Evolutionary conservation across 2,797 vertebrate species (phyloP).

Genomic region (Naso thynnoides): DNA sequence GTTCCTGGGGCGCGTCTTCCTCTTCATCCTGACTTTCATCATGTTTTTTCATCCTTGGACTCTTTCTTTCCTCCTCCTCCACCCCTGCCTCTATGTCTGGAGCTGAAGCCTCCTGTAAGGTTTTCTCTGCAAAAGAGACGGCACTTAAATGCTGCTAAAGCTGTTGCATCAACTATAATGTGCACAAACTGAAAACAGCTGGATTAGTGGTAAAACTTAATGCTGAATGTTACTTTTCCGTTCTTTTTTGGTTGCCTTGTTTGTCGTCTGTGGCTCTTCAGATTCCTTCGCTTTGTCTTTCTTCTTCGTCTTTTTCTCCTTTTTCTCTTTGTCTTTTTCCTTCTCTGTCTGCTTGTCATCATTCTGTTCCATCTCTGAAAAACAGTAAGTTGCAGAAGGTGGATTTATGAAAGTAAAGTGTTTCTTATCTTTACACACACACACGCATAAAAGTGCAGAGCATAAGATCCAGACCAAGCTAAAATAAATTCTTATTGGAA

Average conservation of each 20-base stretch:
- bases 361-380: constrained; percentile 59
- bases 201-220: neutral
- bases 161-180: neutral
- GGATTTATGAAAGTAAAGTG: neutral
- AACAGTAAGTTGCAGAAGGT: constrained; percentile 17
- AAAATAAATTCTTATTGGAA: neutral
- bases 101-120: constrained; percentile 39
- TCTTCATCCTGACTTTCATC: constrained; percentile 65
- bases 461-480: neutral
- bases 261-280: constrained; percentile 59
- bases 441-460: neutral
- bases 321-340: constrained; percentile 66
- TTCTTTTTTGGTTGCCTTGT: constrained; percentile 65
- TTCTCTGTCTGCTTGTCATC: constrained; percentile 61
- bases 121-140: constrained; percentile 65
- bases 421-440: neutral
- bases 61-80: constrained; percentile 51
- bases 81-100: constrained; percentile 58
- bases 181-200: neutral
- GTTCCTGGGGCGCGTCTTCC: constrained; percentile 49
- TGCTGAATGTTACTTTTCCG: constrained; percentile 63
- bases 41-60: constrained; percentile 47
- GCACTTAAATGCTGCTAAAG: neutral
- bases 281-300: constrained; percentile 68
- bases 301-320: constrained; percentile 71